Conservation (phyloP, 2,113 vertebrate genomes). For the Pipra filicauda region DNA sequence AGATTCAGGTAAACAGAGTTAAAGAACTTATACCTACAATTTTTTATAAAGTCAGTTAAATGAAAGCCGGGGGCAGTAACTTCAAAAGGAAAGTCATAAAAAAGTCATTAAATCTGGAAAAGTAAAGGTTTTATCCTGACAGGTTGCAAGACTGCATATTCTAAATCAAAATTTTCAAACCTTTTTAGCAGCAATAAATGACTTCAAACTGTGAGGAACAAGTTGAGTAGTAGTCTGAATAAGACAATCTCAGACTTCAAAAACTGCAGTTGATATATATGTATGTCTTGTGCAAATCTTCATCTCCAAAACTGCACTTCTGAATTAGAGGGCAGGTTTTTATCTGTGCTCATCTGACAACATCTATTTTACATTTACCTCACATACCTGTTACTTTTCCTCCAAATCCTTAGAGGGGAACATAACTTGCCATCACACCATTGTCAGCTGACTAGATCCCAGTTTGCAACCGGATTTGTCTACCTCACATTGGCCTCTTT, state of each 20-base stretch:
- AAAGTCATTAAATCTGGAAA: background rate
- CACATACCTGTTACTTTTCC: background rate
- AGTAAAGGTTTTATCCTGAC: background rate
- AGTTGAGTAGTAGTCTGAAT: background rate
- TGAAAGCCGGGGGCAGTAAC: background rate
- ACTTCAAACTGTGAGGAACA: background rate
- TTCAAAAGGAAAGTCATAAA: background rate
- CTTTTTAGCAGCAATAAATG: background rate
- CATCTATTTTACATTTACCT: background rate
- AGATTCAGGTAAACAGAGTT: background rate
- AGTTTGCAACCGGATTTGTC: background rate
- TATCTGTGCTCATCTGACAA: background rate
- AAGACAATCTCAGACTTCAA: background rate
- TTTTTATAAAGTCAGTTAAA: background rate
- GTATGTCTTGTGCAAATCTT: background rate
- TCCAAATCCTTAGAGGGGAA: background rate
- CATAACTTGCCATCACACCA: background rate
- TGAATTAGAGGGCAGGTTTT: background rate
- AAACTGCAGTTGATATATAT: background rate
- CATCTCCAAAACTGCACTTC: background rate
- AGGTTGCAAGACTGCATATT: background rate
- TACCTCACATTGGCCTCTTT: too few species aligned
- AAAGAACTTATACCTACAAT: background rate
- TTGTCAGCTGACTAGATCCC: background rate
- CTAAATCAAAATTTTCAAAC: slow-evolving; percentile 8